Evolutionary conservation across 2,113 vertebrate genomes (phyloP), one percentile per base, ranked within the genome.

Genomic region (Actinemys pallida): DNA sequence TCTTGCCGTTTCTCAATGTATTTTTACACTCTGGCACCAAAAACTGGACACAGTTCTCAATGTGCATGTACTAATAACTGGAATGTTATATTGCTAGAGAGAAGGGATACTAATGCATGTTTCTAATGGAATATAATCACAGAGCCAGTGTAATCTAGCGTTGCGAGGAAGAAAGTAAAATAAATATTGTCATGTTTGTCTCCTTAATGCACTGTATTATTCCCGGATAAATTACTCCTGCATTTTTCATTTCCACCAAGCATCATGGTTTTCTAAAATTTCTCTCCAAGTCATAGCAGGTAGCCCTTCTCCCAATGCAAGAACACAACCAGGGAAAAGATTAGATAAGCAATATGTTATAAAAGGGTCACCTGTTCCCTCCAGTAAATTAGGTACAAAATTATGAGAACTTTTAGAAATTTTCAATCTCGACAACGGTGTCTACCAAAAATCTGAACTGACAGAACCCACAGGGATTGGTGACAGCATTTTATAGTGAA

Each of bases 371-470:
- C 4, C 31, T 78, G 24, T 87, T 39, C 4, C 4, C 88, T 81
- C 4, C 42, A 56, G 35, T 57, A 35, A 10, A 29, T 62, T 42
- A 7, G 52, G 4, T 13, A 11, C 80, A 78, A 85, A 93, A 85
- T 27, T 5, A 31, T 16, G 72, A 10, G 83, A 79, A 90, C 65
- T 56, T 87, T 42, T 39, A 83, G 19, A 5, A 27, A 7, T 69
- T 82, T 94, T 29, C 35, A 14, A 42, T 39, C 59, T 13, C 5
- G 4, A 19, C 11, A 45, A 4, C 17, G 12, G 24, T 62, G 86
- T 49, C n/a, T 81, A 2, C 52, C 4, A 31, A 31, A 72, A 1
- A 31, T 54, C 20, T 50, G 31, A 0, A 1, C 35, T 10, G 14
- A 24, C 65, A 57, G 65, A 1, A 2, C 22, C 19, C 52, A 3